Evolutionary conservation across 1,140 invertebrate genomes (phyloP), one percentile per base, ranked within the genome.

Genomic region (Colletes latitarsis): DNA sequence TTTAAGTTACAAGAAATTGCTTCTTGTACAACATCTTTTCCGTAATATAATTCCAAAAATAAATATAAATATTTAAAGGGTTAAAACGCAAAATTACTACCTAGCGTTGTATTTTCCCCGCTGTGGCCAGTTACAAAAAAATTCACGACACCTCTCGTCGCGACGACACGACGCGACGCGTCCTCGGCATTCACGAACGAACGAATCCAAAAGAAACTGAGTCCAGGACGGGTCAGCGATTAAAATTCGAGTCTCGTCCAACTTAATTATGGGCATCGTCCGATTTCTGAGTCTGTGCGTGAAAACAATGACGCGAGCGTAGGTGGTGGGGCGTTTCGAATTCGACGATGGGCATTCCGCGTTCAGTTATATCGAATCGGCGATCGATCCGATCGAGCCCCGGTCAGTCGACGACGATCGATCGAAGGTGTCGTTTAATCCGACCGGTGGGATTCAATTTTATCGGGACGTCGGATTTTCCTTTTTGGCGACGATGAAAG

Each of bases 211-310:
- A 75, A 52, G 63, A 73, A 80, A 67, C 68, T 19, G 15, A 21
- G 58, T n/a, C 15, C 19, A 17, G 17, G 46, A 30, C 30, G 8
- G 4, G 10, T 5, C 14, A 6, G 21, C 10, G n/a, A 14, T 89
- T 80, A 62, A 81, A 52, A 90, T 88, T 89, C 85, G 41, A 78
- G 58, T 15, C 71, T 67, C 84, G 82, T 90, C 72, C 62, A 73
- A 60, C 60, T 81, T 91, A 90, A 90, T 92, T 91, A 91, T 90
- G 84, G 86, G 64, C 90, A 88, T 88, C 89, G 69, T 90, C 84
- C 88, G 90, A 91, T 90, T 91, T 85, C 57, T 63, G 81, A 87
- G 82, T 82, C 84, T 78, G 84, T 80, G 82, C 71, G 72, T 83
- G 81, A 86, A 88, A 90, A 92, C 88, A 90, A 91, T 90, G 83